Evolutionary conservation across 2,113 vertebrate species (phyloP).

Genomic region (Rhadina sibilatrix): DNA sequence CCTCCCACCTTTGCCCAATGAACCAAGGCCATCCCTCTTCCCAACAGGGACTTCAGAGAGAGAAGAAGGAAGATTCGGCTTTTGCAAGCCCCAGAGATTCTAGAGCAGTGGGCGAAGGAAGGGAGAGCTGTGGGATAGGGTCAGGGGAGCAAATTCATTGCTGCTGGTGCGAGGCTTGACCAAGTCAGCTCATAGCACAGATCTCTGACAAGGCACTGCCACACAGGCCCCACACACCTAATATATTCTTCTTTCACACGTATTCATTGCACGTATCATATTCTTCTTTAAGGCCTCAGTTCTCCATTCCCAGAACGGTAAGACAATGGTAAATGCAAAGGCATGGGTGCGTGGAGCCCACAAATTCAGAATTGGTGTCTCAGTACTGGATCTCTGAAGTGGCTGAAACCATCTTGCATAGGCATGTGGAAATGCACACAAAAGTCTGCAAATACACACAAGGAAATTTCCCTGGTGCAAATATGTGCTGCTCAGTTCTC

Average conservation of each 20-base stretch:
- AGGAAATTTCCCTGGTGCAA: neutral
- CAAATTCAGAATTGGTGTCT: neutral
- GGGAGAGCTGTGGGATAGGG: neutral
- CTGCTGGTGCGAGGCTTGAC: neutral
- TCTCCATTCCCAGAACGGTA: neutral
- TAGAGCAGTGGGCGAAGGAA: rapidly evolving
- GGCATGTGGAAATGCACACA: rapidly evolving
- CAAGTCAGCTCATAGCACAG: neutral
- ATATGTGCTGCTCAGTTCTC: neutral
- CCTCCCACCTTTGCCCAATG: neutral
- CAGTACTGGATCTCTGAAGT: neutral
- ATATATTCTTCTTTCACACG: neutral
- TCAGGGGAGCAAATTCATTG: neutral
- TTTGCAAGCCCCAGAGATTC: neutral
- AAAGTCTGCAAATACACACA: neutral
- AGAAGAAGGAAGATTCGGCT: neutral
- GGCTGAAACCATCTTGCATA: neutral
- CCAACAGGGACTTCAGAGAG: neutral
- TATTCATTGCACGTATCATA: neutral
- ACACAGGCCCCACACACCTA: neutral
- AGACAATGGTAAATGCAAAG: neutral
- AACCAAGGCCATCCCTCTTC: neutral
- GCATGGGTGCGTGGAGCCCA: rapidly evolving
- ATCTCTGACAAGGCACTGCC: neutral
- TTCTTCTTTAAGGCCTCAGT: neutral